Conservation (phyloP, 2,888 invertebrate genomes). For the Lycaena phlaeas region DNA sequence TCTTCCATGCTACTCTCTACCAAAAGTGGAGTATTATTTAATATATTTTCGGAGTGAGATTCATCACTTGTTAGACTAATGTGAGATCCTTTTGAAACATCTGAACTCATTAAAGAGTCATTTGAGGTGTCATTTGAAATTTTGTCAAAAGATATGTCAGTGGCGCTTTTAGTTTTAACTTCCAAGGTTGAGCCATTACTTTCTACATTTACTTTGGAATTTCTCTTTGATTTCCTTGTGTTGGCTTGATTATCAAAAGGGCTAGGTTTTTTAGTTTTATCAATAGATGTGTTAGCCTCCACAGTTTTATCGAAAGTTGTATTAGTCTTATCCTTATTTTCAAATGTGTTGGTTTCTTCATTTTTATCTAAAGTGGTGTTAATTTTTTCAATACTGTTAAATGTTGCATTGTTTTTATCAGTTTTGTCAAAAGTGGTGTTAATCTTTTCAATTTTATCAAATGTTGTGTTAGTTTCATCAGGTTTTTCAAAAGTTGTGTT, state of each 20-base stretch:
- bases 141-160: slow-evolving; percentile 6
- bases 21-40: slow-evolving; percentile 44
- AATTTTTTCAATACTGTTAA: not conserved
- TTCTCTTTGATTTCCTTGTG: too few species aligned
- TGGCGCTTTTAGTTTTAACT: not conserved
- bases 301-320: slow-evolving; percentile 11
- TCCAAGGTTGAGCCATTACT: slow-evolving; percentile 6
- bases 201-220: too few species aligned
- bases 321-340: not conserved
- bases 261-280: slow-evolving; percentile 19
- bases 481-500: slow-evolving; percentile 14
- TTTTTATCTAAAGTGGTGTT: slow-evolving; percentile 1
- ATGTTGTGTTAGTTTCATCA: not conserved
- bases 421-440: slow-evolving; percentile 13
- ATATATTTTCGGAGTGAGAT: slow-evolving; percentile 38
- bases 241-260: not conserved
- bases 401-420: slow-evolving; percentile 12
- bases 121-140: slow-evolving; percentile 13
- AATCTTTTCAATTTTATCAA: not conserved
- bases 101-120: slow-evolving; percentile 35
- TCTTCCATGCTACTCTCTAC: slow-evolving; percentile 56
- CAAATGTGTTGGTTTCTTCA: not conserved
- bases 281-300: slow-evolving; percentile 7
- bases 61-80: slow-evolving; percentile 52
- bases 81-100: slow-evolving; percentile 30